Evolutionary conservation across 2,113 vertebrate genomes (phyloP).

Genomic region (Sapajus apella): DNA sequence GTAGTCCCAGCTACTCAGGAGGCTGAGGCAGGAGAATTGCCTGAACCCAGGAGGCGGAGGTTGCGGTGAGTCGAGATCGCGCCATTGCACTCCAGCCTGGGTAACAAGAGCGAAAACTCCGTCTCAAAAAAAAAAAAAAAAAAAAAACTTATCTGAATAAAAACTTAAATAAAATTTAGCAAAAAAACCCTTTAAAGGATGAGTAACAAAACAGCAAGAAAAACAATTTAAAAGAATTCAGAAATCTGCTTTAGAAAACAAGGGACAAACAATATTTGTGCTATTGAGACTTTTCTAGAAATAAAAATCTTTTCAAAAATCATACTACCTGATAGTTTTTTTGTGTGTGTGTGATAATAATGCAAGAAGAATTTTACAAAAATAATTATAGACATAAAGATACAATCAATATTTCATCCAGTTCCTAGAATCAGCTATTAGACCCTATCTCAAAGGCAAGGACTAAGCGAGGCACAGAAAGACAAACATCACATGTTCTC

Average conservation of each 20-base stretch:
- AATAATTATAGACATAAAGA: not conserved
- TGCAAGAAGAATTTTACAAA: constrained; percentile 13
- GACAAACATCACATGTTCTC: too few relatives aligned
- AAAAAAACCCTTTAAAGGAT: not conserved
- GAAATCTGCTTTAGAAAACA: constrained; percentile 44
- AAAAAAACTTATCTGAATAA: constrained; percentile 47
- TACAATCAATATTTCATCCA: constrained; percentile 27
- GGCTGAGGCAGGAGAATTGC: too few relatives aligned
- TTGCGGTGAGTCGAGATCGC: too few relatives aligned
- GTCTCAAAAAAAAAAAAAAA: too few relatives aligned
- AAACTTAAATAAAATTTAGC: constrained; percentile 15
- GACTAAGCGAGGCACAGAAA: not conserved
- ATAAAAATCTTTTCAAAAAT: constrained; percentile 40
- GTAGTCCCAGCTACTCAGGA: too few relatives aligned
- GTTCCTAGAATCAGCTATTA: not conserved
- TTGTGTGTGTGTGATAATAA: not conserved
- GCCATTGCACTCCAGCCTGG: too few relatives aligned
- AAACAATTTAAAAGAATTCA: constrained; percentile 41
- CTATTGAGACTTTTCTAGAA: constrained; percentile 6
- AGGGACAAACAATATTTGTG: not conserved
- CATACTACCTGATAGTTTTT: not conserved
- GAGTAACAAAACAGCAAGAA: constrained; percentile 8
- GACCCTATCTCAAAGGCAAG: not conserved
- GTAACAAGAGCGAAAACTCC: too few relatives aligned
- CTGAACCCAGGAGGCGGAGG: too few relatives aligned